Conservation (phyloP, 2,888 invertebrate species). For the Timema podura region DNA sequence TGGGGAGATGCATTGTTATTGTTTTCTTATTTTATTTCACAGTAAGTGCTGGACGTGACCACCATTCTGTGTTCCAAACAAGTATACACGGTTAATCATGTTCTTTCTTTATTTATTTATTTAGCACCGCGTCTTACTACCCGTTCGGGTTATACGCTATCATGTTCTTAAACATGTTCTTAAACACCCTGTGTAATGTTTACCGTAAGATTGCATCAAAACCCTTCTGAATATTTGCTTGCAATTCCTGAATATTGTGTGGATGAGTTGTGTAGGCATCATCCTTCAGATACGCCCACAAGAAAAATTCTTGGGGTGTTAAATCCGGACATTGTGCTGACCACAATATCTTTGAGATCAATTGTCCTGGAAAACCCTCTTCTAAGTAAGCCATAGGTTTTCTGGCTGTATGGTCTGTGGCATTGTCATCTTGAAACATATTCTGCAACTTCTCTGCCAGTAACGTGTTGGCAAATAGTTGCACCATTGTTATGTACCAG, state of each 20-base stretch:
- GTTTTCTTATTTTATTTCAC: too few species aligned
- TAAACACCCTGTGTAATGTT: background rate
- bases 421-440: background rate
- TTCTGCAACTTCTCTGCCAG: background rate
- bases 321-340: slow-evolving; percentile 6
- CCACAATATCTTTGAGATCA: slow-evolving; percentile 9
- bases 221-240: background rate
- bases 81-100: background rate
- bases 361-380: background rate
- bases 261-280: background rate
- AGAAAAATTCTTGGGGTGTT: background rate
- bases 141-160: too few species aligned
- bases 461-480: background rate
- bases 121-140: too few species aligned
- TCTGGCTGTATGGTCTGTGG: background rate
- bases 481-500: background rate
- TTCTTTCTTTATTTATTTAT: too few species aligned
- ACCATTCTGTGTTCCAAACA: background rate
- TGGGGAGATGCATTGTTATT: too few species aligned
- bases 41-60: background rate
- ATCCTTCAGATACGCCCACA: background rate
- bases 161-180: background rate
- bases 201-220: background rate
- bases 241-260: background rate
- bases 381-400: background rate